Evolutionary conservation across 2,113 vertebrate species (phyloP).

Genomic region (Alethe diademata): DNA sequence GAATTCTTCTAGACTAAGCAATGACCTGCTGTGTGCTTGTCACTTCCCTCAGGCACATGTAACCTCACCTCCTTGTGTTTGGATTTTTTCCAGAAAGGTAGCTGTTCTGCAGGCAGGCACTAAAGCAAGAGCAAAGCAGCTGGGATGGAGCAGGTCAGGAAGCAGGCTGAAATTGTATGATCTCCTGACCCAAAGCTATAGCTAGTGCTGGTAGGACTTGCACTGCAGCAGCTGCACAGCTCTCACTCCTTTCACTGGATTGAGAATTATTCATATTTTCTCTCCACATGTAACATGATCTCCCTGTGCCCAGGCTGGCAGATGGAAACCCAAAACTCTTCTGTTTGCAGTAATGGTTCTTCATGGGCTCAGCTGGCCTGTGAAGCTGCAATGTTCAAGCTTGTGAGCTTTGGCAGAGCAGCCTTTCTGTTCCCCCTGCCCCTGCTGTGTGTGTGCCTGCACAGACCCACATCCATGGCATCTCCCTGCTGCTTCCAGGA

Average conservation of each 20-base stretch:
- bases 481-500: background rate
- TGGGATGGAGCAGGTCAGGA: constrained; percentile 8
- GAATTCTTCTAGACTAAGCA: background rate
- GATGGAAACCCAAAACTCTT: constrained; percentile 8
- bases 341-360: background rate
- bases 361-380: background rate
- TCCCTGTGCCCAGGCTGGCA: background rate
- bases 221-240: constrained; percentile 1
- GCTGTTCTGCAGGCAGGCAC: constrained; percentile 8
- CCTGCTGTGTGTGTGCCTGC: background rate
- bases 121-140: background rate
- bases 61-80: background rate
- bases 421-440: background rate
- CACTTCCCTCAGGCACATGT: background rate
- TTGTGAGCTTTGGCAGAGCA: background rate
- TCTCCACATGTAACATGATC: background rate
- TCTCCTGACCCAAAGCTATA: constrained; percentile 1
- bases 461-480: background rate
- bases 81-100: constrained; percentile 19
- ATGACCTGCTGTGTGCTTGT: background rate
- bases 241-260: background rate
- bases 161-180: background rate
- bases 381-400: background rate
- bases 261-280: background rate
- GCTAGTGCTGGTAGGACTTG: background rate